Evolutionary conservation across 2,888 invertebrate species (phyloP), one percentile per base, ranked within the genome.

Genomic region (Spisula solida): DNA sequence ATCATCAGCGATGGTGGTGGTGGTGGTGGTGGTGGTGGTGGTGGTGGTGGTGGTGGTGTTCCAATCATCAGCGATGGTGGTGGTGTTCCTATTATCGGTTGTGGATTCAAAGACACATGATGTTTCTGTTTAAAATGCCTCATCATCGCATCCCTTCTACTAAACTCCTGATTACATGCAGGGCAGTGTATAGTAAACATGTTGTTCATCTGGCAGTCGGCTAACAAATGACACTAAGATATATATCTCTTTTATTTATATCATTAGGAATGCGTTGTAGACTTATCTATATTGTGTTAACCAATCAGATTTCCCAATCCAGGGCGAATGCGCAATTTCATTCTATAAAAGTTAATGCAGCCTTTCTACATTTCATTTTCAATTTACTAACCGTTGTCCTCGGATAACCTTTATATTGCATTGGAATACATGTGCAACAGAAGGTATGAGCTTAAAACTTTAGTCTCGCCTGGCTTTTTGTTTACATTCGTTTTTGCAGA

Each of bases 161-260:
- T 31, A 78, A 86, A 88, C n/a, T 81, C 25, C 29, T 79, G 83
- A 31, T 83, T 25, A 47, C 88, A 90, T 0, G 82, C 90, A 70
- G 83, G 78, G n/a, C 90, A 90, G 29, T 82, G 34, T 51, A 25
- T 84, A 81, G 70, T 29, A 82, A 48, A 34, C 90, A 90, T 87
- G 79, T 85, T 85, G 60, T 18, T 55, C 47, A 60, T 87, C 66
- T 47, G 29, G 34, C 70, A 34, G 82, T 51, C 41, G 31, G 56
- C 70, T 18, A 18, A 25, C 55, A 81, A 90, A 90, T 90, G 82
- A n/a, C 51, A 51, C 60, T 18, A 29, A n/a, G 31, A 8, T n/a
- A 41, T 60, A 29, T 56, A n/a, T 34, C 31, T 82, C 82, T 31
- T 82, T n/a, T 29, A 81, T 81, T 81, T 81, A 81, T 81, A 81